Base-by-base conservation (phyloP, 1,140 invertebrate genomes). In the Psilanteris sp. region DNA sequence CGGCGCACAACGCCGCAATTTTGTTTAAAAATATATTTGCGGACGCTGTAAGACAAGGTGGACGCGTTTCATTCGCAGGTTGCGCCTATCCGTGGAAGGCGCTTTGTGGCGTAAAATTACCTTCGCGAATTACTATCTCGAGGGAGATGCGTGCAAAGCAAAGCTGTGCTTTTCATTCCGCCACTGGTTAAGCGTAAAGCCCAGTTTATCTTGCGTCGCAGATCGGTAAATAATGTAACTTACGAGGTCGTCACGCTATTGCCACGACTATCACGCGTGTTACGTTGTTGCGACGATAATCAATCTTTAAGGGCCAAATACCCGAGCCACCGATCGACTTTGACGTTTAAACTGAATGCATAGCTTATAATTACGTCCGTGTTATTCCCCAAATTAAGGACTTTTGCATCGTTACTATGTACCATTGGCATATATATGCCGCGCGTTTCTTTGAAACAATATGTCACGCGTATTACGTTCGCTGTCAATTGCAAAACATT, bases 171-270 rank as follows among this genome's bases (percentile, higher is more conserved):
- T 72, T 77, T 72, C 75, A 72, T 72, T 68, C 62, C 55, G 48
- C 62, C 67, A 54, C 15, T 64, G 64, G 72, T 75, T 75, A 61
- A 71, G 73, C 64, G 73, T 71, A 64, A 76, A 77, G 59, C 66
- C 44, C 11, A 62, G 62, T 77, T 72, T 72, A 77, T 72, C 74
- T 71, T 72, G 43, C 34, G 67, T 59, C 43, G 44, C 57, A 67
- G 67, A 72, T 77, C 67, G 75, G 22, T 34, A 48, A 62, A 77
- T 77, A 77, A 77, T 77, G 75, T 72, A 77, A 72, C 67, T 77
- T 72, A 59, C 62, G 34, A 9, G 61, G 18, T 68, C 50, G 68
- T 77, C 67, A 77, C 62, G 55, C 62, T 36, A 68, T 41, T 72
- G 54, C 55, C 50, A 68, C 64, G 75, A 77, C 67, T 72, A 50